These are phyloP conservation scores for Drosophila yooni DNA, from an alignment of 2,888 invertebrate species.

Conservation along the genomic window DNA sequence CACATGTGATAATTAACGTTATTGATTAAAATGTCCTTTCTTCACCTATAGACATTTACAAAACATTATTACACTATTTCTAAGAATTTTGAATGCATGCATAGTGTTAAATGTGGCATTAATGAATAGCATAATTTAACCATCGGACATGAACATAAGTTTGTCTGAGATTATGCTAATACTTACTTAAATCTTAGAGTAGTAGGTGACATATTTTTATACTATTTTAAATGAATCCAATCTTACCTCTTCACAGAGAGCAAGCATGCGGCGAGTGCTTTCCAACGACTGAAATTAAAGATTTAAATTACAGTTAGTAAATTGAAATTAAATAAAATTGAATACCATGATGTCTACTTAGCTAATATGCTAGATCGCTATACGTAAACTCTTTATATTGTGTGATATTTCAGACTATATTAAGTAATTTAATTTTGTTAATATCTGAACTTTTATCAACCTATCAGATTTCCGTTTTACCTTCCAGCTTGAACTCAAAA, in stretches of 20 bases:
- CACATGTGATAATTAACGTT: background rate
- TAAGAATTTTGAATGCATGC: background rate
- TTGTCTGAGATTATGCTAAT: background rate
- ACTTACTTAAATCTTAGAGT: background rate
- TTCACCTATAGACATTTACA: background rate
- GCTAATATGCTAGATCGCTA: background rate
- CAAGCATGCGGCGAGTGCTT: slow-evolving; percentile 96
- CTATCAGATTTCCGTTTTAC: background rate
- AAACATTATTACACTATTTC: background rate
- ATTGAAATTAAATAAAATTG: background rate
- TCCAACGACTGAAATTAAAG: slow-evolving; percentile 89
- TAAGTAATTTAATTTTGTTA: background rate
- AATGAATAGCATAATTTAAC: background rate
- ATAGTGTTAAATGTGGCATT: background rate
- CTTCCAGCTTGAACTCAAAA: background rate
- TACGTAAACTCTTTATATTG: background rate
- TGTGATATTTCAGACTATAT: background rate
- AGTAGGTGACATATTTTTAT: background rate
- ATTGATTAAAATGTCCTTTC: background rate
- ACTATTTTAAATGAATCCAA: background rate
- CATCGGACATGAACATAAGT: background rate
- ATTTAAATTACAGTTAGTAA: background rate
- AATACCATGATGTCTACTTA: background rate
- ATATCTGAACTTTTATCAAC: background rate
- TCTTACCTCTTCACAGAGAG: slow-evolving; percentile 92